phyloP scores from a whole-genome alignment of 2,113 vertebrate genomes.

The Poecilia latipinna region DNA sequence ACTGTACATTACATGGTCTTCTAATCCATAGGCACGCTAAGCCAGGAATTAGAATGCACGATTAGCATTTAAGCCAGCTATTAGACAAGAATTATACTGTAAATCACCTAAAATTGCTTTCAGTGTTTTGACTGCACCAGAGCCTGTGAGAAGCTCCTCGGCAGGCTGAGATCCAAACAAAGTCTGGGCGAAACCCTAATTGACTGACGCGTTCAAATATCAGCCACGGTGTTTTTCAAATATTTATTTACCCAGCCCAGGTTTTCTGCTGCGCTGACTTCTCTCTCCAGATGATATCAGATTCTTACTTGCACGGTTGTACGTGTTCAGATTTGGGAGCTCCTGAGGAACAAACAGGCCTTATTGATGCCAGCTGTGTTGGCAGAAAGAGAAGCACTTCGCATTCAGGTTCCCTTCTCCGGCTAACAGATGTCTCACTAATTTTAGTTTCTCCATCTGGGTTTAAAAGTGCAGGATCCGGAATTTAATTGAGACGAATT shows the following conservation, averaged over 20 bases:
- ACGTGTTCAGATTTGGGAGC: constrained; percentile 11
- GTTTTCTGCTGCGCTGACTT: constrained; percentile 5
- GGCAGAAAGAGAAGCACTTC: constrained; percentile 8
- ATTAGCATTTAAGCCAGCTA: constrained; percentile 67
- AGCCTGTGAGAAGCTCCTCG: constrained; percentile 26
- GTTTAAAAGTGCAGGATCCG: not conserved
- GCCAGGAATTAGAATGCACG: constrained; percentile 66
- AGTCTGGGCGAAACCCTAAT: constrained; percentile 4
- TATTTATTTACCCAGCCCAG: constrained; percentile 29
- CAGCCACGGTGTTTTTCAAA: constrained; percentile 11
- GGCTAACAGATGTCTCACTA: constrained; percentile 32
- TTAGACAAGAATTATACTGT: constrained; percentile 67
- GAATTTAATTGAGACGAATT: not conserved
- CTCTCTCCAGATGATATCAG: constrained; percentile 22
- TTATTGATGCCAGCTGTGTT: constrained; percentile 54
- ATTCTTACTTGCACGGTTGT: constrained; percentile 18
- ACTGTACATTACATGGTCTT: constrained; percentile 69
- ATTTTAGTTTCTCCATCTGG: constrained; percentile 26
- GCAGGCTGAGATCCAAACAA: constrained; percentile 40
- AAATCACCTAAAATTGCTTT: constrained; percentile 61
- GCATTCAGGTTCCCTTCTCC: constrained; percentile 28
- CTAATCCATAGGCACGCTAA: constrained; percentile 69
- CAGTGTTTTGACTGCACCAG: constrained; percentile 46
- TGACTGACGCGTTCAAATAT: constrained; percentile 21
- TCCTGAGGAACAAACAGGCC: constrained; percentile 18